These are phyloP conservation scores for Protodeltote pygarga DNA, from an alignment of 2,888 invertebrate genomes.

Conservation along the genomic window DNA sequence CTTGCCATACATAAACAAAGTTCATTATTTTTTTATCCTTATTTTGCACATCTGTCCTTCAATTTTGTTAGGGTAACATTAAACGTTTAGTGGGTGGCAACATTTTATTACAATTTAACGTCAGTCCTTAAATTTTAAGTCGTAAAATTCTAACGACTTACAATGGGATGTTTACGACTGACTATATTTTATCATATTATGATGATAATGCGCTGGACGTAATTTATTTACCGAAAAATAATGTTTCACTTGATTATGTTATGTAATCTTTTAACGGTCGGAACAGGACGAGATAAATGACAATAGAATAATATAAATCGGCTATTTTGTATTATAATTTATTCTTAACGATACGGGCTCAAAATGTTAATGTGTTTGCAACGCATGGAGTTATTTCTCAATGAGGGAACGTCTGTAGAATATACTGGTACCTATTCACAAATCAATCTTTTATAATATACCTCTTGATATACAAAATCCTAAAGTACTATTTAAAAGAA, in stretches of 20 bases:
- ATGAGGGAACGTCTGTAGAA: no score
- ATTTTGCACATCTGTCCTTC: conserved; percentile 43
- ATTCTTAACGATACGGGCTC: conserved; percentile 25
- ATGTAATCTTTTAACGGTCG: conserved; percentile 42
- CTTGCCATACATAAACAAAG: conserved; percentile 13
- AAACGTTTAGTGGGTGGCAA: conserved; percentile 63
- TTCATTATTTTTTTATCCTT: conserved; percentile 19
- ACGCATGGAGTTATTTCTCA: conserved; percentile 28
- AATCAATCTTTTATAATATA: no score
- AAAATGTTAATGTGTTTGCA: conserved; percentile 22
- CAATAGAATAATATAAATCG: conserved; percentile 32
- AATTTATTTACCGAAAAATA: conserved; percentile 47
- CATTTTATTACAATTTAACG: conserved; percentile 72
- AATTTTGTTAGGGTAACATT: conserved; percentile 30
- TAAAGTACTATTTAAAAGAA: no score
- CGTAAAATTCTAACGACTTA: conserved; percentile 71
- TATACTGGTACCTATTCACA: no score
- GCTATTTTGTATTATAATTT: conserved; percentile 36
- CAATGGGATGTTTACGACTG: conserved; percentile 70
- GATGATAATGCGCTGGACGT: conserved; percentile 43
- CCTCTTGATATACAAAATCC: no score
- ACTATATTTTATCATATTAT: conserved; percentile 75
- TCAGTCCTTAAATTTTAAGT: conserved; percentile 65
- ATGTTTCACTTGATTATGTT: conserved; percentile 34
- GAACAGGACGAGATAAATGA: conserved; percentile 32